Base-by-base conservation (phyloP, 2,797 vertebrate species). In the Ara ararauna region DNA sequence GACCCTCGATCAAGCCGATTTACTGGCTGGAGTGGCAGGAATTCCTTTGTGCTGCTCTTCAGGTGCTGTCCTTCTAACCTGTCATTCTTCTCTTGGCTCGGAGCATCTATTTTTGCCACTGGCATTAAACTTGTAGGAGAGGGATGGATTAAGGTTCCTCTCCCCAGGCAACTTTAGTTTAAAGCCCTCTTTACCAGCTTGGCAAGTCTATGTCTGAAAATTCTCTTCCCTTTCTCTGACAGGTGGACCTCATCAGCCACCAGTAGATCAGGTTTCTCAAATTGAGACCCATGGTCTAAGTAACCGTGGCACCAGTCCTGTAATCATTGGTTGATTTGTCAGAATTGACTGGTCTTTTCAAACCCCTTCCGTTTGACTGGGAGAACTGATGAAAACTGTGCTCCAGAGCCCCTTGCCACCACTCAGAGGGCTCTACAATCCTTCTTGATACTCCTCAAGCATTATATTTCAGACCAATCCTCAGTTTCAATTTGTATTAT, bases 401-500 rank as follows among this genome's bases (percentile, higher is more conserved):
- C 21, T 90, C 53, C 27, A 38, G 23, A 29, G 68, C 15, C 47
- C 42, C 21, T 78, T n/a, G 34, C 30, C 18, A 26, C n/a, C 2
- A 3, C 18, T 62, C 64, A 54, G 27, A 67, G 51, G 26, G 38
- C 47, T 72, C 38, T 62, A 10, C 42, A 75, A 62, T 56, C 47
- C 68, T 83, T 51, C 10, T 51, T 47, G 42, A 66, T 66, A 26
- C 19, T 90, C 22, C 54, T 68, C 70, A 78, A 90, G 88, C 13
- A 53, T 75, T 75, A 1, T 48, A 60, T 75, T 91, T 90, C 60
- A 76, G n/a, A 45, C 86, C 67, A 88, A 54, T 73, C 40, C 65
- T 91, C 60, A 47, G 11, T 86, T 96, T 86, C 85, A 84, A 34
- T 90, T 88, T 91, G 66, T 87, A 76, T 22, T 88, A 72, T 91